Evolutionary conservation across 2,113 vertebrate genomes (phyloP).

Genomic region (Spermophilus dauricus): DNA sequence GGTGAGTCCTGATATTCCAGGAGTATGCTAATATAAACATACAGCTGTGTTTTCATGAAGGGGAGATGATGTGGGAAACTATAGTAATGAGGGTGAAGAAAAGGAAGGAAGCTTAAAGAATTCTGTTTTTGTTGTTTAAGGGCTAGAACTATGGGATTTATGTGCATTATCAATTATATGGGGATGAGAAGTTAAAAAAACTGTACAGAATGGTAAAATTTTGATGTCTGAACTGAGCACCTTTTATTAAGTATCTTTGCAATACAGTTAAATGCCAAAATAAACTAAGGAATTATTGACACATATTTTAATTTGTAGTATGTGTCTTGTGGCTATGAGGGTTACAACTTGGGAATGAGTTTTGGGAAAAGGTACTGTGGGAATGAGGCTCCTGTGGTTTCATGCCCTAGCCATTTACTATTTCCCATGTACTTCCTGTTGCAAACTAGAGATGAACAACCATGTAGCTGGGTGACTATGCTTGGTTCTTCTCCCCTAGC

Average conservation of each 20-base stretch:
- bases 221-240: background rate
- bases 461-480: background rate
- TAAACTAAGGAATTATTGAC: constrained; percentile 8
- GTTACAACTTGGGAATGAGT: background rate
- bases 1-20: constrained; percentile 19
- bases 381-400: constrained; percentile 53
- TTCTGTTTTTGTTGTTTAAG: constrained; percentile 53
- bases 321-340: background rate
- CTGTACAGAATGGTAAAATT: background rate
- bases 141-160: background rate
- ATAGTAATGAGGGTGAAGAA: background rate
- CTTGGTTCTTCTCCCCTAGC: background rate
- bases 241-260: background rate
- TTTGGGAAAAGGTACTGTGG: background rate
- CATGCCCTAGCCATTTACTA: background rate
- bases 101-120: background rate
- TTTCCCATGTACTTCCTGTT: background rate
- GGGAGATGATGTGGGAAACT: background rate
- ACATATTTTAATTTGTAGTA: background rate
- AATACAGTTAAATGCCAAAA: background rate
- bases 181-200: constrained; percentile 4
- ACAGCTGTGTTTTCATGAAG: constrained; percentile 36
- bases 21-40: constrained; percentile 4
- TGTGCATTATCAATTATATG: background rate
- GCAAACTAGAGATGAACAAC: background rate